Percentiles rank a stretch among this genome's conserved stretches.
Evolutionary conservation across 2,888 invertebrate genomes (phyloP).

Genomic region (Argyresthia albistria): DNA sequence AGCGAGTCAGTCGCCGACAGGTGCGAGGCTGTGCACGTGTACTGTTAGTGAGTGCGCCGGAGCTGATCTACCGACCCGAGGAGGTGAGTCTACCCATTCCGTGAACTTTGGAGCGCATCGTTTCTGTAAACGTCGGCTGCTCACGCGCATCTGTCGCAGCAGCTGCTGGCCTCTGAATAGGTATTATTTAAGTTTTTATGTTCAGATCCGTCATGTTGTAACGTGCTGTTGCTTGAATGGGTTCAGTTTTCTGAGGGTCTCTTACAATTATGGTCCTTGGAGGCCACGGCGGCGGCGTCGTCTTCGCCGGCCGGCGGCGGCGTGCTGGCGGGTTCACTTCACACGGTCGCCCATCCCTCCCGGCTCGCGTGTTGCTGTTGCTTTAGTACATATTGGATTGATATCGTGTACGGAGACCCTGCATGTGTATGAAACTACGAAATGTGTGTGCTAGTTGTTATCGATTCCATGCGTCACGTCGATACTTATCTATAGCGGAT

Average conservation of each 20-base stretch:
- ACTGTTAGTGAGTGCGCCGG: constrained; percentile 65
- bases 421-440: constrained; percentile 20
- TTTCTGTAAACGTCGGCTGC: no score
- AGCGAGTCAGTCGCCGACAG: constrained; percentile 67
- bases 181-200: constrained; percentile 44
- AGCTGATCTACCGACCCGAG: constrained; percentile 35
- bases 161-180: constrained; percentile 57
- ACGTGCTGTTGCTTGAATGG: constrained; percentile 29
- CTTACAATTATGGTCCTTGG: constrained; percentile 37
- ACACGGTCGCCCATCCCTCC: constrained; percentile 32
- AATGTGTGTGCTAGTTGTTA: constrained; percentile 55
- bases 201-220: constrained; percentile 23
- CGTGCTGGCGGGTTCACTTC: constrained; percentile 38
- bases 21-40: constrained; percentile 69
- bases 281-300: neutral
- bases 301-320: constrained; percentile 1
- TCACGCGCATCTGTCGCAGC: constrained; percentile 55
- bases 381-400: constrained; percentile 59
- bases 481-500: constrained; percentile 65
- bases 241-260: constrained; percentile 18
- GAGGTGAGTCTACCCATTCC: constrained; percentile 43
- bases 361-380: constrained; percentile 43
- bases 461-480: constrained; percentile 68
- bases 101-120: constrained; percentile 25
- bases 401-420: constrained; percentile 32